Evolutionary conservation across 2,797 vertebrate species (phyloP).

Genomic region (Potorous gilbertii): DNA sequence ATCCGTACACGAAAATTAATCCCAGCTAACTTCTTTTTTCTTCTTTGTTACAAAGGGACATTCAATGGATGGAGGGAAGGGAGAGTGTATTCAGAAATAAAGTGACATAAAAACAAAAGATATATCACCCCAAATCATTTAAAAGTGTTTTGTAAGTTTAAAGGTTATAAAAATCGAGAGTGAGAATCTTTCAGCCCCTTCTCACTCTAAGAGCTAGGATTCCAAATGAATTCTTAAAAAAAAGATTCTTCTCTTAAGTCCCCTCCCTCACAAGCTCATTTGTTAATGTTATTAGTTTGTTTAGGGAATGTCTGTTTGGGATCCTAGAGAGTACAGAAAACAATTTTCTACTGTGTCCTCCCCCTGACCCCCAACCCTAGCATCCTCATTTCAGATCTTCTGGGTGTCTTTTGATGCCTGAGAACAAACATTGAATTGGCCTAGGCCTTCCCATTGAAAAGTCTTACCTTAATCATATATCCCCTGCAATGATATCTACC

Average conservation of each 20-base stretch:
- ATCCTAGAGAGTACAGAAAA: neutral
- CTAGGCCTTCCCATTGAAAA: slow-evolving; percentile 48
- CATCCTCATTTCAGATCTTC: neutral
- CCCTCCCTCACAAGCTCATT: neutral
- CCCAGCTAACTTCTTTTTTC: neutral
- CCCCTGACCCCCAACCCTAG: neutral
- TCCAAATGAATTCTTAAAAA: neutral
- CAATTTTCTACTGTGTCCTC: neutral
- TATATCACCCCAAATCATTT: neutral
- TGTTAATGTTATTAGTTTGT: neutral
- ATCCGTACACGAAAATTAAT: neutral
- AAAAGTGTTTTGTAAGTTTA: neutral
- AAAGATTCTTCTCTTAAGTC: neutral
- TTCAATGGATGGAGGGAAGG: neutral
- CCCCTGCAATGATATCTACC: slow-evolving; percentile 62
- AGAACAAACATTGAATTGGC: neutral
- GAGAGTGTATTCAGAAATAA: neutral
- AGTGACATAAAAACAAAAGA: neutral
- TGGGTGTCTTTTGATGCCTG: neutral
- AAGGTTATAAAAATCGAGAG: neutral
- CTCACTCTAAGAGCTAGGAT: neutral
- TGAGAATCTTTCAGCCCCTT: neutral
- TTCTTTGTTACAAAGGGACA: neutral
- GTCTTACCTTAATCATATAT: slow-evolving; percentile 82
- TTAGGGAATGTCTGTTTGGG: neutral